phyloP scores from a whole-genome alignment of 2,888 invertebrate species.

The Tinea trinotella region DNA sequence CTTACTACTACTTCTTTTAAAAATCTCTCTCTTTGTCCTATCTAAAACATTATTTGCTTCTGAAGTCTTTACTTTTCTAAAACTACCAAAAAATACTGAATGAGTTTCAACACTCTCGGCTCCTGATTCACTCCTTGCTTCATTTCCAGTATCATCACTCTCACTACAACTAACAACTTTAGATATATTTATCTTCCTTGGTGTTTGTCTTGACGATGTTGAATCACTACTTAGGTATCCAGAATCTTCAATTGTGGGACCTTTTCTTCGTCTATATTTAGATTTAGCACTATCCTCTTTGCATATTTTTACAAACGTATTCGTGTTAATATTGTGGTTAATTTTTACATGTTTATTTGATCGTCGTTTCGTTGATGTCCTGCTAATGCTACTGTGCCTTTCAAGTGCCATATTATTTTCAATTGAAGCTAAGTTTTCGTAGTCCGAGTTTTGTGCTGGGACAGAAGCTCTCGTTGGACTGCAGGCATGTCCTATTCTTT shows the following conservation, averaged over 20 bases:
- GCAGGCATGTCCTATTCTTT: conserved; percentile 38
- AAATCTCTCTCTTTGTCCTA: conserved; percentile 30
- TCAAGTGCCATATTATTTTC: conserved; percentile 26
- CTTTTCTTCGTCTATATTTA: conserved; percentile 47
- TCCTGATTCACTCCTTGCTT: conserved; percentile 88
- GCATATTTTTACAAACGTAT: conserved; percentile 49
- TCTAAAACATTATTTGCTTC: conserved; percentile 31
- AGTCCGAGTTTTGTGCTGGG: conserved; percentile 63
- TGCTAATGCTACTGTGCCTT: conserved; percentile 23
- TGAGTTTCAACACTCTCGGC: conserved; percentile 90
- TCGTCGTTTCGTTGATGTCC: conserved; percentile 36
- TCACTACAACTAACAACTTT: conserved; percentile 76
- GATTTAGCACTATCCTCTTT: conserved; percentile 39
- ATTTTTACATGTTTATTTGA: conserved; percentile 21
- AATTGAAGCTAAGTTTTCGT: conserved; percentile 45
- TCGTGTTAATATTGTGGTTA: conserved; percentile 38
- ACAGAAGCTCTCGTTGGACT: conserved; percentile 67
- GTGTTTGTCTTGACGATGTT: conserved; percentile 65
- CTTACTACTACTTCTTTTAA: conserved; percentile 33
- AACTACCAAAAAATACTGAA: conserved; percentile 87
- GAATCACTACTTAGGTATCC: conserved; percentile 91
- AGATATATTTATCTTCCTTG: conserved; percentile 56
- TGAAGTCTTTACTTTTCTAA: conserved; percentile 56
- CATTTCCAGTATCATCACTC: conserved; percentile 85
- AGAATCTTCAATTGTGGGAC: conserved; percentile 77